These are phyloP conservation scores for Microtus richardsoni DNA, from an alignment of 2,113 vertebrate genomes.

Conservation along the genomic window DNA sequence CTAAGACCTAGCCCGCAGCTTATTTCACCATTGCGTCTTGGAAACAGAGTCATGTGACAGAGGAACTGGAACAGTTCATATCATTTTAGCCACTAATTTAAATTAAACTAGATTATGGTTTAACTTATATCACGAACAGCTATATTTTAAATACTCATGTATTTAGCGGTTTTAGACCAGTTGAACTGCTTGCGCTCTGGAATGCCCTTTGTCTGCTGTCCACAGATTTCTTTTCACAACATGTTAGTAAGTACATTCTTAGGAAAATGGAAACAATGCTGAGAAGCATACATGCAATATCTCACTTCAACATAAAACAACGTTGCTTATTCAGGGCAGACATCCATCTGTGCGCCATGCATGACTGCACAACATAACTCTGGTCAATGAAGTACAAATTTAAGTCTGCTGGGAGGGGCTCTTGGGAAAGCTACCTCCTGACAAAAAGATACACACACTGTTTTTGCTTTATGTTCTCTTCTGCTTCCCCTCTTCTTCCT, in stretches of 20 bases:
- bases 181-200: neutral
- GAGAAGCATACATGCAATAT: too few relatives aligned
- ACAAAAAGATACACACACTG: neutral
- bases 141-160: conserved; percentile 14
- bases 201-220: neutral
- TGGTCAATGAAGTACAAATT: neutral
- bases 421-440: neutral
- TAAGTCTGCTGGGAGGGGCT: neutral
- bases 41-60: neutral
- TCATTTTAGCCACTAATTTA: conserved; percentile 10
- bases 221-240: neutral
- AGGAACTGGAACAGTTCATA: neutral
- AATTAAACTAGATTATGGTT: neutral
- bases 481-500: rapidly evolving
- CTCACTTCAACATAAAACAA: neutral
- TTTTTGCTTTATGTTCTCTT: neutral
- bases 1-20: neutral
- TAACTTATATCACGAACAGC: neutral
- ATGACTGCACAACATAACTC: neutral
- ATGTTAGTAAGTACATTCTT: neutral
- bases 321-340: neutral
- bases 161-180: conserved; percentile 27
- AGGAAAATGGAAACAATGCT: neutral
- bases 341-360: rapidly evolving
- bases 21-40: conserved; percentile 20